Evolutionary conservation across 2,113 vertebrate genomes (phyloP).

Genomic region (Bujurquina vittata): DNA sequence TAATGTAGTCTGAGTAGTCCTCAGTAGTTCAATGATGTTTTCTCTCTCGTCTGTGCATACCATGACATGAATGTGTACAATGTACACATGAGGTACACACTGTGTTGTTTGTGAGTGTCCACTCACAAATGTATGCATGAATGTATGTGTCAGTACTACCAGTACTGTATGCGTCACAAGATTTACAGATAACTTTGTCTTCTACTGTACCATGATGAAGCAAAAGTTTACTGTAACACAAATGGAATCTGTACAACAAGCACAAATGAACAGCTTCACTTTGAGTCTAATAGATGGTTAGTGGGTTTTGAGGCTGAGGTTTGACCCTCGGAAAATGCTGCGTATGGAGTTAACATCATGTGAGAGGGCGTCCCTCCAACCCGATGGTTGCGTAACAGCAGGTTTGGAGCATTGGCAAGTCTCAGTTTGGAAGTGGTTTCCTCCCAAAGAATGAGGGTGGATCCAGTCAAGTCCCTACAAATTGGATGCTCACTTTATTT

Average conservation of each 20-base stretch:
- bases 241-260: conserved; percentile 49
- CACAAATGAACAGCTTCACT: conserved; percentile 44
- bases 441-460: conserved; percentile 53
- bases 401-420: conserved; percentile 25
- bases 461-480: conserved; percentile 39
- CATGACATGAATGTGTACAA: not conserved
- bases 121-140: too few relatives aligned
- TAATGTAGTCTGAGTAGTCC: not conserved
- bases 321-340: conserved; percentile 67
- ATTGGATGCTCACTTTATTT: conserved; percentile 32
- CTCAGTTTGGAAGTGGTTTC: conserved; percentile 54
- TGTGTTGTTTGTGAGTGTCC: not conserved
- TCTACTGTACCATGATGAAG: conserved; percentile 48
- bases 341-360: conserved; percentile 53
- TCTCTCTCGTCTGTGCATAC: not conserved
- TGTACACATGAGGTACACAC: not conserved
- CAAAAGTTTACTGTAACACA: conserved; percentile 32
- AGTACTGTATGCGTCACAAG: conserved; percentile 3
- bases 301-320: conserved; percentile 50
- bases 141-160: not conserved
- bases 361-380: conserved; percentile 51
- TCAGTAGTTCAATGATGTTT: not conserved
- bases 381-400: conserved; percentile 62
- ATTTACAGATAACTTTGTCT: conserved; percentile 11
- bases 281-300: conserved; percentile 45